phyloP scores from a whole-genome alignment of 2,797 vertebrate genomes.

The Myioborus miniatus region DNA sequence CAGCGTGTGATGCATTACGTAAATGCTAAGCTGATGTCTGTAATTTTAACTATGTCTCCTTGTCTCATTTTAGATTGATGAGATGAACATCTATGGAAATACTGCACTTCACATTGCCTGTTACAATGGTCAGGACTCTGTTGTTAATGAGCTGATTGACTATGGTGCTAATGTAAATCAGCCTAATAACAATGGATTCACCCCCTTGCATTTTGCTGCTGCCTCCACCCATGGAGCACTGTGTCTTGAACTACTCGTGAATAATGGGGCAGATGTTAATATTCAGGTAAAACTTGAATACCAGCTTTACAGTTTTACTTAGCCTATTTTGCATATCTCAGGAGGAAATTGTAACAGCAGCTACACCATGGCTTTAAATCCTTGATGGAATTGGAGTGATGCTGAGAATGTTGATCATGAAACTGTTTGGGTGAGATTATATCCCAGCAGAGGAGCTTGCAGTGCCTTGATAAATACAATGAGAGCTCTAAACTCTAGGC shows the following conservation, averaged over 20 bases:
- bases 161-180: constrained; percentile 96
- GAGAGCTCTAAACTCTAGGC: not conserved
- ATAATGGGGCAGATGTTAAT: constrained; percentile 94
- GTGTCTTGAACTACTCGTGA: constrained; percentile 93
- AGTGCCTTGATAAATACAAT: not conserved
- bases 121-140: constrained; percentile 93
- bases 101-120: constrained; percentile 95
- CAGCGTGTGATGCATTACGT: not conserved
- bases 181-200: constrained; percentile 94
- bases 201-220: constrained; percentile 94
- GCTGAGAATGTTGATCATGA: not conserved
- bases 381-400: not conserved
- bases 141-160: constrained; percentile 94
- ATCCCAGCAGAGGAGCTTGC: not conserved
- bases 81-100: constrained; percentile 94
- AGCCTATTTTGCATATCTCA: not conserved
- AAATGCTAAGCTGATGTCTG: not conserved
- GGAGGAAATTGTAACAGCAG: not conserved
- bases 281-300: constrained; percentile 83
- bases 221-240: constrained; percentile 93
- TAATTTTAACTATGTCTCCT: not conserved
- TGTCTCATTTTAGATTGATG: constrained; percentile 85
- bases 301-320: not conserved
- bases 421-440: not conserved
- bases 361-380: not conserved